These are phyloP conservation scores for Saturnia japonica DNA, from an alignment of 2,888 invertebrate genomes.

Conservation along the genomic window DNA sequence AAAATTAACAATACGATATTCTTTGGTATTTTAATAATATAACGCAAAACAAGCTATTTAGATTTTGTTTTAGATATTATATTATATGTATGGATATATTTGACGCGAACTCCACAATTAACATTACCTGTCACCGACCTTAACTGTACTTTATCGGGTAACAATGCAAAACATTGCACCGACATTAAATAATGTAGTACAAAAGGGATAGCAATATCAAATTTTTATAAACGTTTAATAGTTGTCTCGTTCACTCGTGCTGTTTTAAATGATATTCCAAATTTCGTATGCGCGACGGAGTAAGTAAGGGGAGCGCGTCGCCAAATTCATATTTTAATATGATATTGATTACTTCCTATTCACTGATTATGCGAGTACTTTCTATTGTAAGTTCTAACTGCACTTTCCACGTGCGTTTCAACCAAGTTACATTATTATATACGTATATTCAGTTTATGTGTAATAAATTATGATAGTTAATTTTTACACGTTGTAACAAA, in stretches of 20 bases:
- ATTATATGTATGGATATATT: background rate
- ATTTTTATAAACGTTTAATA: constrained; percentile 17
- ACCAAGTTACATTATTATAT: background rate
- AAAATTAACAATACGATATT: too few relatives aligned
- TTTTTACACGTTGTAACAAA: too few relatives aligned
- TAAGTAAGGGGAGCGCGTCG: constrained; percentile 34
- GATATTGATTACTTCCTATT: constrained; percentile 46
- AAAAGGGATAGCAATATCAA: constrained; percentile 21
- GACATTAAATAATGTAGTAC: constrained; percentile 29
- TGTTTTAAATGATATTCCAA: constrained; percentile 27
- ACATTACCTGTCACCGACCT: constrained; percentile 48
- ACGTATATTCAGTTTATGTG: background rate
- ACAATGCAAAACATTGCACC: constrained; percentile 40
- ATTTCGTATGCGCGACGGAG: constrained; percentile 60
- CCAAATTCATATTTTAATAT: constrained; percentile 61
- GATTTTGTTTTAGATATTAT: too few relatives aligned
- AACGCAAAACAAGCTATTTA: too few relatives aligned
- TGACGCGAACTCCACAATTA: constrained; percentile 14
- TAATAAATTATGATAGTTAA: too few relatives aligned
- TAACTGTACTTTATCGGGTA: constrained; percentile 47
- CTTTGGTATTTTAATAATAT: too few relatives aligned
- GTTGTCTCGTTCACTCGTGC: constrained; percentile 16
- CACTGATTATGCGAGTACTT: constrained; percentile 38
- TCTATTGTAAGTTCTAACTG: constrained; percentile 46
- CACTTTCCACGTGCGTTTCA: constrained; percentile 15